Evolutionary conservation across 2,797 vertebrate genomes (phyloP).

Genomic region (Notoglanidium macrostoma): DNA sequence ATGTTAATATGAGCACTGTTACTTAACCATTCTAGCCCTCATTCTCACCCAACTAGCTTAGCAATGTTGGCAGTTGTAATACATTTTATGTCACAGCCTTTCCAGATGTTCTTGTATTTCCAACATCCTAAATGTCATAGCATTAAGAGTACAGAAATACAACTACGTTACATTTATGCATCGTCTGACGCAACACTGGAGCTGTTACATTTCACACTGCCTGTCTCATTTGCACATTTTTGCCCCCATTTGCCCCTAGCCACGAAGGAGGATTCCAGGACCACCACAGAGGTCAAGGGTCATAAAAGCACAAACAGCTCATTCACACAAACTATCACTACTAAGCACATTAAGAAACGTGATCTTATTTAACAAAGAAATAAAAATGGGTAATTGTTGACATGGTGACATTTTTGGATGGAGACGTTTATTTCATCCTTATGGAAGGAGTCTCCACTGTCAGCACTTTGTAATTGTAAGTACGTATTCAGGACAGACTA

Average conservation of each 20-base stretch:
- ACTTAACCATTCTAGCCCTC: not conserved
- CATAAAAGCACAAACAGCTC: not conserved
- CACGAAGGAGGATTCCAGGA: not conserved
- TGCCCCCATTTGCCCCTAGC: constrained; percentile 16
- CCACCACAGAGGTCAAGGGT: constrained; percentile 15
- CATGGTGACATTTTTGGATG: not conserved
- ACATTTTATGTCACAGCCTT: not conserved
- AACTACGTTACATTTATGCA: not conserved
- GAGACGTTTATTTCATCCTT: not conserved
- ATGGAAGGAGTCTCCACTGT: not conserved
- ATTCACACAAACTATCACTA: not conserved
- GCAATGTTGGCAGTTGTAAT: not conserved
- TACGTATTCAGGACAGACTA: not conserved
- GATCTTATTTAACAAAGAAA: not conserved
- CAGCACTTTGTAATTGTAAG: no score
- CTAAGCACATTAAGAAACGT: not conserved
- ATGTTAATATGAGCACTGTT: not conserved
- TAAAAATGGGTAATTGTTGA: not conserved
- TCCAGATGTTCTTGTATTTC: not conserved
- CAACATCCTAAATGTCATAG: not conserved
- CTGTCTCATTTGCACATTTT: not conserved
- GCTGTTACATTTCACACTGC: not conserved
- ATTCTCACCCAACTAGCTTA: not conserved
- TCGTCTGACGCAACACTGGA: not conserved
- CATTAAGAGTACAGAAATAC: not conserved